Evolutionary conservation across 1,140 invertebrate genomes (phyloP).

Genomic region (Cylas formicarius): DNA sequence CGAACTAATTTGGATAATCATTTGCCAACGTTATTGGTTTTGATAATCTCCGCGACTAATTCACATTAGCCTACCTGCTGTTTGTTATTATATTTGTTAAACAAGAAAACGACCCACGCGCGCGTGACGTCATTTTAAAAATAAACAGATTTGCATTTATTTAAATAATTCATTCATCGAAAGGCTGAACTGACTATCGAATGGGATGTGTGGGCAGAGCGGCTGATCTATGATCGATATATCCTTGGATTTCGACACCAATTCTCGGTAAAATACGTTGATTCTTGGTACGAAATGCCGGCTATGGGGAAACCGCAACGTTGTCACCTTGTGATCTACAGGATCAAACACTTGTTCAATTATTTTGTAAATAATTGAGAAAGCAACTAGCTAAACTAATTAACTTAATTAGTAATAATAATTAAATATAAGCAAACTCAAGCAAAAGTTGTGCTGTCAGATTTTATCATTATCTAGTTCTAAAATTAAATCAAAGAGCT

Average conservation of each 20-base stretch:
- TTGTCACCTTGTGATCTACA: conserved; percentile 8
- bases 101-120: conserved; percentile 13
- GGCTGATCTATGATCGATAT: conserved; percentile 21
- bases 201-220: conserved; percentile 9
- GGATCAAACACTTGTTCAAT: no score
- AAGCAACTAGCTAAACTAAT: no score
- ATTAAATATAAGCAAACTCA: conserved; percentile 1
- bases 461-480: no score
- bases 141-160: conserved; percentile 24
- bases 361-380: no score
- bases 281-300: conserved; percentile 17
- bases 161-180: conserved; percentile 22
- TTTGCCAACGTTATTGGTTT: no score
- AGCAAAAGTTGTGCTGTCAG: no score
- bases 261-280: conserved; percentile 19
- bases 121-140: conserved; percentile 22
- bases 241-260: conserved; percentile 20
- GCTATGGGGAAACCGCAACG: neutral
- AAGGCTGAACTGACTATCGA: conserved; percentile 8
- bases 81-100: conserved; percentile 17
- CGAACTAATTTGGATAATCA: no score
- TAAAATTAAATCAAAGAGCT: no score
- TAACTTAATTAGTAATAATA: no score
- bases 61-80: no score
- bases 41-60: no score